A percentile compares a stretch with the other conserved stretches of the same genome.
These are phyloP conservation scores for Pogonocherus hispidulus DNA, from an alignment of 2,888 invertebrate species.

Conservation along the genomic window DNA sequence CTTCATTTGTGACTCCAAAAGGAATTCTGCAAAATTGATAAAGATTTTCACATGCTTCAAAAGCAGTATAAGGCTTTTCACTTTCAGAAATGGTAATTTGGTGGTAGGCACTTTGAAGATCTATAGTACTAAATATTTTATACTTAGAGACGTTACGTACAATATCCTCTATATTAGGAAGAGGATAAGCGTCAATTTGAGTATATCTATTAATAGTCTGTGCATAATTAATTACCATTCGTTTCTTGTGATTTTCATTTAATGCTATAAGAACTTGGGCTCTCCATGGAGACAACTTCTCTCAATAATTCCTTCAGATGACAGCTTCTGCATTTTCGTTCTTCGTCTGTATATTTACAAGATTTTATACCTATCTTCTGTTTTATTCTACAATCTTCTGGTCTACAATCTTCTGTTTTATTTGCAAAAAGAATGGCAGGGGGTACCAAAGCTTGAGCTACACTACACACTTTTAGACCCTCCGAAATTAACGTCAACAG, in stretches of 20 bases:
- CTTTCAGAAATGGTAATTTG: not conserved
- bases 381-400: too few relatives aligned
- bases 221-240: slow-evolving; percentile 51
- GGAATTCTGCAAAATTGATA: slow-evolving; percentile 17
- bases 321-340: not conserved
- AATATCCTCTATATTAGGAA: slow-evolving; percentile 42
- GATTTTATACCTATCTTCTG: not conserved
- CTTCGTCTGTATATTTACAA: not conserved
- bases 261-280: slow-evolving; percentile 45
- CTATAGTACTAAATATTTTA: slow-evolving; percentile 17
- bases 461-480: too few relatives aligned
- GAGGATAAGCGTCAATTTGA: slow-evolving; percentile 45
- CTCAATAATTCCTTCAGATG: not conserved
- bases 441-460: too few relatives aligned
- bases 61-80: slow-evolving; percentile 20
- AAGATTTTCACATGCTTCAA: slow-evolving; percentile 13
- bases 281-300: not conserved
- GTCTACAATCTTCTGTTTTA: too few relatives aligned
- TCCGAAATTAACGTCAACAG: too few relatives aligned
- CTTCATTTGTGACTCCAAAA: slow-evolving; percentile 22
- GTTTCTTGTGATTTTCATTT: slow-evolving; percentile 39
- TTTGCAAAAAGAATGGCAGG: too few relatives aligned
- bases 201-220: slow-evolving; percentile 50
- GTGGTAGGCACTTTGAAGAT: not conserved
- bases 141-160: too few relatives aligned